Evolutionary conservation across 2,888 invertebrate species (phyloP).

Genomic region (Cephalotes varians): DNA sequence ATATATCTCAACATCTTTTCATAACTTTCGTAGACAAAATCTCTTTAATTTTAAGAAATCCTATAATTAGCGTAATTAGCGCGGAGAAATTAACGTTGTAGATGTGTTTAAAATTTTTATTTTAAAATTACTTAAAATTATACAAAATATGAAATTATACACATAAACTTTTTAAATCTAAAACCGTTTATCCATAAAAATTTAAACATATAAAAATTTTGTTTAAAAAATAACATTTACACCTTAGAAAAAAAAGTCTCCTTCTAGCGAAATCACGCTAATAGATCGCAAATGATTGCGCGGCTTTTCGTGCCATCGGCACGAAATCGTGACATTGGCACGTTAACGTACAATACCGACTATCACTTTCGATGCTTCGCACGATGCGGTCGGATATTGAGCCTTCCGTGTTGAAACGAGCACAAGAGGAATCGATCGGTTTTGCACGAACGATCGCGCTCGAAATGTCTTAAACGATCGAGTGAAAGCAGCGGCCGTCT

Average conservation of each 20-base stretch:
- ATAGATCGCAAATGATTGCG: slow-evolving; percentile 4
- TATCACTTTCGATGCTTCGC: slow-evolving; percentile 69
- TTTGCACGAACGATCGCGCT: slow-evolving; percentile 67
- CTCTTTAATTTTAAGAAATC: background rate
- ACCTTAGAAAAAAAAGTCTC: background rate
- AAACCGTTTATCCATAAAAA: background rate
- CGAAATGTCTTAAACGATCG: slow-evolving; percentile 45
- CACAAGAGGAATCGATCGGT: slow-evolving; percentile 54
- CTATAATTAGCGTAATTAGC: background rate
- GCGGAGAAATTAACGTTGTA: background rate
- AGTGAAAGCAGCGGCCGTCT: slow-evolving; percentile 68
- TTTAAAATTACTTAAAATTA: background rate
- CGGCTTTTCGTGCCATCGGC: background rate
- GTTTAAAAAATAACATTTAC: background rate
- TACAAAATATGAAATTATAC: background rate
- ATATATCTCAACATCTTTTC: background rate
- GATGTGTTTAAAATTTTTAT: background rate
- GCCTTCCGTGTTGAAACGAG: slow-evolving; percentile 55
- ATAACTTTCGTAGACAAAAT: background rate
- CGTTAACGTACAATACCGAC: slow-evolving; percentile 19
- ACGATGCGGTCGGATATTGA: slow-evolving; percentile 32
- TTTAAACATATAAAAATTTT: background rate
- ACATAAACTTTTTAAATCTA: background rate
- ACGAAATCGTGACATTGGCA: too few species aligned
- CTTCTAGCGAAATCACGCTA: background rate